Evolutionary conservation across 2,113 vertebrate species (phyloP), one percentile per base, ranked within the genome.

Genomic region (Barbus barbus): DNA sequence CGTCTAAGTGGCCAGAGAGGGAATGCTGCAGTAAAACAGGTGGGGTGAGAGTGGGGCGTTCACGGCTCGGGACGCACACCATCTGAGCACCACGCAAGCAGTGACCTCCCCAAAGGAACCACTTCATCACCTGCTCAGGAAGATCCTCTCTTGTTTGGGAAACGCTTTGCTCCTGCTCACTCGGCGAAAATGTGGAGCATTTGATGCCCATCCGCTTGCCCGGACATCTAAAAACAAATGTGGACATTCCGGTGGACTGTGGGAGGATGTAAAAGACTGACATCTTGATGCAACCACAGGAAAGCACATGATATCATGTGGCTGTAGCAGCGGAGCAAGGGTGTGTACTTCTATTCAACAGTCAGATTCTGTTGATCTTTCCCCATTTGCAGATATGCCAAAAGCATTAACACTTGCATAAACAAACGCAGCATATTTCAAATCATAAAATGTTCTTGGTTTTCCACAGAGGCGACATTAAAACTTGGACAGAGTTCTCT

Each of bases 61-160:
- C 46, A 58, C 44, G 58, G 78, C 67, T 38, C 31, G 18, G 83
- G 77, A 53, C 11, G 3, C 63, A 9, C 63, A 91, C 81, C 87
- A 93, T 92, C 83, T 87, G 89, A 92, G 88, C 77, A 88, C 85
- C 77, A 83, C 73, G 78, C 58, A 56, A 20, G 78, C 87, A 83
- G 86, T 85, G 83, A 83, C 85, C 84, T 67, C 58, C 87, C 51
- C 61, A 65, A 72, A 77, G 83, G 83, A 91, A 83, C 84, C 81
- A 31, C 88, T 89, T 91, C 84, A 91, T 94, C 94, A 94, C 93
- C 93, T 95, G 93, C 93, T 93, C 72, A 38, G 84, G 88, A 91
- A 90, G 90, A 93, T 92, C 90, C 88, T 86, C 89, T 86, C 86
- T 90, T 92, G 88, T 89, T 83, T 91, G 88, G 92, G 93, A 94